Conservation (phyloP, 2,888 invertebrate genomes). For the Andrena haemorrhoa region DNA sequence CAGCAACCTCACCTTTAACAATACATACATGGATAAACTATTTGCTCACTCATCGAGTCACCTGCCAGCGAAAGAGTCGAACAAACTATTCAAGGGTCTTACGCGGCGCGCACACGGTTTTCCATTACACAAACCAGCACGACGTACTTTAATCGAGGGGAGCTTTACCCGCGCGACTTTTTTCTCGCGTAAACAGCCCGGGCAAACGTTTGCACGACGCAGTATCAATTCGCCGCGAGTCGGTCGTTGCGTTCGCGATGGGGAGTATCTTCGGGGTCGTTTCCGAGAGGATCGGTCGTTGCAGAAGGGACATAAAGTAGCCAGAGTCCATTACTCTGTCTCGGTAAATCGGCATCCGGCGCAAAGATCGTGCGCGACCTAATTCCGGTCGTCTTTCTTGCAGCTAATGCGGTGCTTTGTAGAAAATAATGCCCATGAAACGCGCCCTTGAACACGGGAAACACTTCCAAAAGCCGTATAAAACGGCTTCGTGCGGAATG, state of each 20-base stretch:
- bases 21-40: too few species aligned
- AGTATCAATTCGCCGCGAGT: slow-evolving; percentile 56
- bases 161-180: slow-evolving; percentile 41
- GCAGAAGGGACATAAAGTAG: slow-evolving; percentile 61
- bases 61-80: too few species aligned
- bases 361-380: slow-evolving; percentile 65
- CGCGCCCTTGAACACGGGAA: slow-evolving; percentile 48
- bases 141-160: slow-evolving; percentile 40
- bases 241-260: slow-evolving; percentile 47
- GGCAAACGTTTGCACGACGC: slow-evolving; percentile 57
- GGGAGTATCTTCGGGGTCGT: slow-evolving; percentile 52
- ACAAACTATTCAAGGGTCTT: not conserved
- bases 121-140: not conserved
- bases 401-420: slow-evolving; percentile 67
- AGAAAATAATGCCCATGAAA: slow-evolving; percentile 58
- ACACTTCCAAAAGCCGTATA: slow-evolving; percentile 37
- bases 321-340: slow-evolving; percentile 66
- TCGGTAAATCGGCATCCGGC: slow-evolving; percentile 62
- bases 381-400: slow-evolving; percentile 65
- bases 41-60: too few species aligned
- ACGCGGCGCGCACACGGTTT: slow-evolving; percentile 10
- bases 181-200: slow-evolving; percentile 37
- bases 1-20: too few species aligned
- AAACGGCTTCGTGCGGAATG: slow-evolving; percentile 30
- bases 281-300: slow-evolving; percentile 48